phyloP scores from a whole-genome alignment of 2,888 invertebrate species.

The Lepetodrilus schrolli region DNA sequence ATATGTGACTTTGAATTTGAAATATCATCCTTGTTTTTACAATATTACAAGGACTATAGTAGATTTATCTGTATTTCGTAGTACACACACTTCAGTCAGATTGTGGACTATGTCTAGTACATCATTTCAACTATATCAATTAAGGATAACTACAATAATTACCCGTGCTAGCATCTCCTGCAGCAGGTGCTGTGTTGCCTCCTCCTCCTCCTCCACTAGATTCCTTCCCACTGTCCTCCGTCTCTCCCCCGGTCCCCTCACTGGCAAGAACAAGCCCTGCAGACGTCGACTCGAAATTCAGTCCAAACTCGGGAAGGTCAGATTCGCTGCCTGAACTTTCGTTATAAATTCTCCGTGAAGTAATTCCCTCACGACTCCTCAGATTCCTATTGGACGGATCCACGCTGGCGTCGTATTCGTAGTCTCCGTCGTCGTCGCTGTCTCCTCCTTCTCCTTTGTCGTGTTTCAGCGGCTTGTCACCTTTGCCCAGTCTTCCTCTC shows the following conservation, averaged over 20 bases:
- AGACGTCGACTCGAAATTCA: slow-evolving; percentile 8
- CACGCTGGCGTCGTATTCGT: background rate
- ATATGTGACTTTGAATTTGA: no score
- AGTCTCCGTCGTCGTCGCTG: background rate
- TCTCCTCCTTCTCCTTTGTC: background rate
- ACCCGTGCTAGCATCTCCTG: background rate
- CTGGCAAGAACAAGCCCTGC: background rate
- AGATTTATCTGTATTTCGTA: no score
- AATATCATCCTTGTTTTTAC: no score
- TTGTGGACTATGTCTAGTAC: no score
- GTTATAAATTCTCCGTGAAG: background rate
- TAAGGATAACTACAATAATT: background rate
- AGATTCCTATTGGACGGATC: slow-evolving; percentile 5
- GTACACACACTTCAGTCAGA: no score
- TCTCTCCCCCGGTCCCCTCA: background rate
- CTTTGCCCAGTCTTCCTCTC: background rate
- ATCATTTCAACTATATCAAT: no score
- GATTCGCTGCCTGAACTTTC: background rate
- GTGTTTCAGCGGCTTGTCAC: background rate
- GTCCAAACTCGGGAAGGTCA: background rate
- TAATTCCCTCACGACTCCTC: background rate
- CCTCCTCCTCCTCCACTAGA: background rate
- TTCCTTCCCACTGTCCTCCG: background rate
- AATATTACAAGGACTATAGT: no score
- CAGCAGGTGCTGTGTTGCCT: background rate